Base-by-base conservation (phyloP, 2,113 vertebrate genomes). In the Hippopotamus amphibius region DNA sequence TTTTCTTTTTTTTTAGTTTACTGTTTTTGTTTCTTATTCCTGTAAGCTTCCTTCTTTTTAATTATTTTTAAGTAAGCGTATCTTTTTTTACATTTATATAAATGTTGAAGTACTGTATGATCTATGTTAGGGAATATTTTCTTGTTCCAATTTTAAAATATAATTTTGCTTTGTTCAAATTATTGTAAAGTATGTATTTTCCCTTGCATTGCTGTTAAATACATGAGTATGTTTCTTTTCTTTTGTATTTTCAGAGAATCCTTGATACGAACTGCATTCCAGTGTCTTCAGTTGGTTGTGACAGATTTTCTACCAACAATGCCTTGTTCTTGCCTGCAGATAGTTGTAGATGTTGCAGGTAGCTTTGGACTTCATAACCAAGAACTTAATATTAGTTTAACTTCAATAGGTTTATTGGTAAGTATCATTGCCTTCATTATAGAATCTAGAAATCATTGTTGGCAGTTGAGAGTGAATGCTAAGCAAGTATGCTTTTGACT, bases 311-410 rank as follows among this genome's bases (percentile, higher is more conserved):
- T 99, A 79, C 99, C 99, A 97, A 99, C 99, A 71, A 99, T 99
- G 99, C 99, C 99, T 97, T 99, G 99, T 98, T 99, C 99, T 94
- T 99, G 99, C 98, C 99, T 99, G 77, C 99, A 99, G 98, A 99
- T 99, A 95, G 99, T 99, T 88, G 99, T 99, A 97, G 99, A 99
- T 98, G 99, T 99, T 97, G 99, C 99, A 69, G 99, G 99, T 97
- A 99, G 99, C 98, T 99, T 99, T 98, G 99, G 99, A 88, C 99
- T 99, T 98, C 99, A 99, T 98, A 99, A 99, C 98, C 99, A 99
- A 98, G 99, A 99, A 97, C 99, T 99, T 95, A 99, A 99, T 98
- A 99, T 99, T 98, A 99, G 99, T 98, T 99, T 99, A 98, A 99
- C 99, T 79, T 99, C 99, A 95, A 99, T 99, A 93, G 99, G 99